Conservation (phyloP, 2,888 invertebrate species). For the Cataglyphis albicans region DNA sequence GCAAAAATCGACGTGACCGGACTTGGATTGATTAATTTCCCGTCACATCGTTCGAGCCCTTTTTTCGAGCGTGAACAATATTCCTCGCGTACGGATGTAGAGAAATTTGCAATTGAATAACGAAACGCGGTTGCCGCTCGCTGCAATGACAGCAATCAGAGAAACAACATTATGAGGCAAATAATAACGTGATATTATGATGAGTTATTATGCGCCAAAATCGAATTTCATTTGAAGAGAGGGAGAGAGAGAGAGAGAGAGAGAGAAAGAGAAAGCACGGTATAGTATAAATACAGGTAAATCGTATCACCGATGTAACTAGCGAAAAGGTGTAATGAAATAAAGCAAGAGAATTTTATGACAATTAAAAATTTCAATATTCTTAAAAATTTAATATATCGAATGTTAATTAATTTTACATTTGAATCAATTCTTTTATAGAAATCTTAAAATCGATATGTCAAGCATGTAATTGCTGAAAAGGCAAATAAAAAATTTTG, state of each 20-base stretch:
- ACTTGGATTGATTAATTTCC: conserved; percentile 49
- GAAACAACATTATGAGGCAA: conserved; percentile 24
- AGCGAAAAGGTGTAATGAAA: not conserved
- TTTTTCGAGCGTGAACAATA: conserved; percentile 35
- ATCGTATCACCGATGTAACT: not conserved
- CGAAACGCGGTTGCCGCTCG: conserved; percentile 56
- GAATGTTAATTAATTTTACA: not conserved
- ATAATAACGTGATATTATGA: conserved; percentile 39
- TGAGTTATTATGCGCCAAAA: conserved; percentile 20
- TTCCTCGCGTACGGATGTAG: conserved; percentile 55
- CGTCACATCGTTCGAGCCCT: conserved; percentile 13
- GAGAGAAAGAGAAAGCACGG: not conserved
- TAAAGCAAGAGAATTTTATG: not conserved
- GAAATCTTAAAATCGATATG: not conserved
- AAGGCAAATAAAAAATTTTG: not conserved
- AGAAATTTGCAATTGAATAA: conserved; percentile 62
- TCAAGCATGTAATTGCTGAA: not conserved
- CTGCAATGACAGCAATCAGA: conserved; percentile 57
- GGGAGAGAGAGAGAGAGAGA: not conserved
- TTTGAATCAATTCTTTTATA: not conserved
- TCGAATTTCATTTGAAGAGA: not conserved
- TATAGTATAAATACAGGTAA: not conserved
- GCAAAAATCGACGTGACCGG: conserved; percentile 30
- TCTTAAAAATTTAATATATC: not conserved
- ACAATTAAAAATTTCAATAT: not conserved